Evolutionary conservation across 2,888 invertebrate genomes (phyloP).

Genomic region (Acrobasis repandana): DNA sequence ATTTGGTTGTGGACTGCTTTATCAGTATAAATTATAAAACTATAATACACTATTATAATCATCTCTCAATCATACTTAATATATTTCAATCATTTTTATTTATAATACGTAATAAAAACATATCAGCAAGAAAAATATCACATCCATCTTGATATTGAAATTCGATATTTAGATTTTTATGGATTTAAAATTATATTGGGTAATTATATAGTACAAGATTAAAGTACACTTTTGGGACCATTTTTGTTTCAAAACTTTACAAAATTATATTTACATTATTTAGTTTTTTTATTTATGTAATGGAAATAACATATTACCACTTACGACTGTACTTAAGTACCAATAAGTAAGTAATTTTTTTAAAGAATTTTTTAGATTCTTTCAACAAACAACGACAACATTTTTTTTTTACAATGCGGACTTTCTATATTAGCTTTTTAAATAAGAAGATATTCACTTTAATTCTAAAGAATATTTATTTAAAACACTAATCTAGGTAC

Average conservation of each 20-base stretch:
- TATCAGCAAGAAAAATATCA: no score
- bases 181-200: background rate
- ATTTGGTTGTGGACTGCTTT: background rate
- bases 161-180: background rate
- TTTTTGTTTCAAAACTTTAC: background rate
- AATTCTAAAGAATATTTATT: background rate
- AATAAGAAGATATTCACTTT: no score
- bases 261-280: background rate
- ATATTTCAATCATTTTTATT: background rate
- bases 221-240: conserved; percentile 1
- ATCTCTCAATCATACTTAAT: background rate
- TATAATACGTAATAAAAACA: no score
- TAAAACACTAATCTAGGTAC: background rate
- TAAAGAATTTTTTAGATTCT: no score
- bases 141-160: no score
- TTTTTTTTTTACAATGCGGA: background rate
- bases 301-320: background rate
- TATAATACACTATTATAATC: background rate
- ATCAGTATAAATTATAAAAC: background rate
- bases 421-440: background rate
- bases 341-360: background rate
- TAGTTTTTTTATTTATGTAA: background rate
- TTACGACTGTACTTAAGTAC: background rate
- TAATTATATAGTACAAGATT: background rate
- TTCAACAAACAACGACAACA: background rate